Conservation (phyloP, 2,888 invertebrate species). For the Dasysyrphus tricinctus region DNA sequence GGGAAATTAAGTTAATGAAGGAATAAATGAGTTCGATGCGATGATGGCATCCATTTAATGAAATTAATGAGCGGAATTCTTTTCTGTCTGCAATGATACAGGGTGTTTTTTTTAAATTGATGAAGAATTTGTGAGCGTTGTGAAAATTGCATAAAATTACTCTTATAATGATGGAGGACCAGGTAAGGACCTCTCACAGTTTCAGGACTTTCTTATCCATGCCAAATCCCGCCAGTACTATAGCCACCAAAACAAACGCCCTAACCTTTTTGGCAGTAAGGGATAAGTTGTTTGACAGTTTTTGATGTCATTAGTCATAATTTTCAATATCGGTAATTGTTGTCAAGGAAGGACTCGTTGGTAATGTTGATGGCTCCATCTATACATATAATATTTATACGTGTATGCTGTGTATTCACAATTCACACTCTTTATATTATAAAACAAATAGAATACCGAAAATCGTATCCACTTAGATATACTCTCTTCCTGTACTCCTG, state of each 20-base stretch:
- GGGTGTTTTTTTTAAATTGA: neutral
- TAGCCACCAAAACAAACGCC: no score
- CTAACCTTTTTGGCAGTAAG: no score
- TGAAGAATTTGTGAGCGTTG: neutral
- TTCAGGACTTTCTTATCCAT: no score
- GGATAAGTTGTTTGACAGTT: no score
- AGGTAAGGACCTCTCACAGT: no score
- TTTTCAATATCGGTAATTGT: neutral
- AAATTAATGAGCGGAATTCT: slow-evolving; percentile 67
- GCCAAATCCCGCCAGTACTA: no score
- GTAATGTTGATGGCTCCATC: neutral
- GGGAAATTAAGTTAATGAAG: slow-evolving; percentile 76
- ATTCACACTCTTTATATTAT: no score
- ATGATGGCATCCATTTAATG: slow-evolving; percentile 72
- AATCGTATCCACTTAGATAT: neutral
- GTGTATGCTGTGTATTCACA: neutral
- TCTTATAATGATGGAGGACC: no score
- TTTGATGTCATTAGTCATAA: neutral
- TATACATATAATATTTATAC: neutral
- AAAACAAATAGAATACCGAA: neutral
- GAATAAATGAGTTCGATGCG: slow-evolving; percentile 72
- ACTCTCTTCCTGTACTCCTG: neutral
- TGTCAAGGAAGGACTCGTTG: neutral
- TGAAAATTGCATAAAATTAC: neutral
- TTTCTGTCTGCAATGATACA: slow-evolving; percentile 16